Percentiles rank a stretch among this genome's conserved stretches.
Evolutionary conservation across 2,797 vertebrate genomes (phyloP).

Genomic region (Acropternis orthonyx): DNA sequence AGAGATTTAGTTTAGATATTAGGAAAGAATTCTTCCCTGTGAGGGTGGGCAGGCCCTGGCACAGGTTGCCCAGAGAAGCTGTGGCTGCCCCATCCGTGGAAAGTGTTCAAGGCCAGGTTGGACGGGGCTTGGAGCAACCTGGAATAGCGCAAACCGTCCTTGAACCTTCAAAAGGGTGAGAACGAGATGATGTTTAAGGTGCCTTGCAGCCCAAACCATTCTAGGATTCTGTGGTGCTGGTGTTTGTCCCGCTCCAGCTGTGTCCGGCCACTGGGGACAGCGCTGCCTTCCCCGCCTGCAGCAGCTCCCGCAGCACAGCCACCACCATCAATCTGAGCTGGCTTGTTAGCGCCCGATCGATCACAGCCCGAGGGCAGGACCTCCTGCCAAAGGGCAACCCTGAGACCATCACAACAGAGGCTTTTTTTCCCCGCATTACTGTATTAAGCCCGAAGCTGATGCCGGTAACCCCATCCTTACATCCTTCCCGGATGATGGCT

Average conservation of each 20-base stretch:
- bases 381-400: background rate
- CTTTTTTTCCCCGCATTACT: background rate
- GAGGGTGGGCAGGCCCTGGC: background rate
- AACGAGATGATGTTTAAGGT: too few species aligned
- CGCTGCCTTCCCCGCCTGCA: rapidly evolving
- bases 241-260: rapidly evolving
- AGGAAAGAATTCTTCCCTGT: background rate
- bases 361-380: background rate
- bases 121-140: background rate
- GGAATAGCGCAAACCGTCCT: rapidly evolving
- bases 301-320: background rate
- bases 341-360: rapidly evolving
- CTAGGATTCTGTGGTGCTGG: background rate
- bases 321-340: background rate
- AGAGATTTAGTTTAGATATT: background rate
- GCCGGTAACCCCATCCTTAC: background rate
- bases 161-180: background rate
- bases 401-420: background rate
- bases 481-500: background rate
- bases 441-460: background rate
- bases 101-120: background rate
- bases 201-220: background rate
- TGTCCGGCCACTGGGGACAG: background rate
- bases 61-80: background rate
- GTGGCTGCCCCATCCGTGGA: background rate